These are phyloP conservation scores for Arvicola amphibius DNA, from an alignment of 2,797 vertebrate genomes.

Conservation along the genomic window DNA sequence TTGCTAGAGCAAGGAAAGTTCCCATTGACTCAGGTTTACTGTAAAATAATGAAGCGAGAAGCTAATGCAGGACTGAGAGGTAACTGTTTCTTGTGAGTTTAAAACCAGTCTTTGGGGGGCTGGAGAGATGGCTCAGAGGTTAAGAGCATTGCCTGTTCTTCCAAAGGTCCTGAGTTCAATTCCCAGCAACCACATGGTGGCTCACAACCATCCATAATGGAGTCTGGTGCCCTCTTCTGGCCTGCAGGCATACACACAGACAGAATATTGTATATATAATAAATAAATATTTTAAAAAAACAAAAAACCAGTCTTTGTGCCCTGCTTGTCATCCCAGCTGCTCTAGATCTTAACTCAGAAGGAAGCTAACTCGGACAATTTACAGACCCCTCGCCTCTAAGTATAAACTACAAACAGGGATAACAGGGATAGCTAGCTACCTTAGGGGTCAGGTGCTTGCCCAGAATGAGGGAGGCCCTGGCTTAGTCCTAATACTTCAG, in stretches of 20 bases:
- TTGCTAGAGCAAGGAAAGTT: background rate
- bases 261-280: no score
- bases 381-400: background rate
- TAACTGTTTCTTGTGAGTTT: background rate
- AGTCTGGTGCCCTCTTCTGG: no score
- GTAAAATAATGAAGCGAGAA: background rate
- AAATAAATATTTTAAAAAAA: no score
- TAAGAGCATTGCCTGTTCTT: no score
- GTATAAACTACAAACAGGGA: background rate
- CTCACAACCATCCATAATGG: no score
- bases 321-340: background rate
- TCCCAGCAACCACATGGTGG: no score
- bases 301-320: background rate
- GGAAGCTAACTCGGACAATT: background rate
- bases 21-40: background rate
- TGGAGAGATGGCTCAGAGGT: no score
- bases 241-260: no score
- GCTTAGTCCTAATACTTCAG: background rate
- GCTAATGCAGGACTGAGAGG: background rate
- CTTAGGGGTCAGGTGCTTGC: background rate
- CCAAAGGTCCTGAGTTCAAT: no score
- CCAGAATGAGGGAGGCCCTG: background rate
- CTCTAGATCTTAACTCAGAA: background rate
- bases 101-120: background rate
- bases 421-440: background rate